phyloP scores from a whole-genome alignment of 2,113 vertebrate species.

The Sinosuthora webbiana region DNA sequence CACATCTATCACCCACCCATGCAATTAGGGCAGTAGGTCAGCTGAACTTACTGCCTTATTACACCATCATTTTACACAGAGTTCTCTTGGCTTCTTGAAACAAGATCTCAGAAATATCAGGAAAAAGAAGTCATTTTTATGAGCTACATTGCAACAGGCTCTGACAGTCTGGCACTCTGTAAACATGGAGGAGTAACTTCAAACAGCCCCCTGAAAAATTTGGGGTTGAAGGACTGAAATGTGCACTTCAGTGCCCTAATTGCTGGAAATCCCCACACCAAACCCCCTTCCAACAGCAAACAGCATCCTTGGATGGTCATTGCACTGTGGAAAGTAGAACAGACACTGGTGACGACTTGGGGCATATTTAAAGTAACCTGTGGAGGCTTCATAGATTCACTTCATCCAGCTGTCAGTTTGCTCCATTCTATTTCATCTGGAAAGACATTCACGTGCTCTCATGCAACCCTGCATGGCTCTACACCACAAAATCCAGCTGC shows the following conservation, averaged over 20 bases:
- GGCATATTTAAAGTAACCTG: not conserved
- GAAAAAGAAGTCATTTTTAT: not conserved
- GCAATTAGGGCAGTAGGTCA: constrained; percentile 23
- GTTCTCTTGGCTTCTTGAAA: not conserved
- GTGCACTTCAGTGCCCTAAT: not conserved
- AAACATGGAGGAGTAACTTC: not conserved
- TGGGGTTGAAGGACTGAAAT: not conserved
- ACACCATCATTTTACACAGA: not conserved
- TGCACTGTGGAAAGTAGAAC: not conserved
- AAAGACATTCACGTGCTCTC: not conserved
- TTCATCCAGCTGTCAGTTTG: not conserved
- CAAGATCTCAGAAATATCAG: not conserved
- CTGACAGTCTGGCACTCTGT: not conserved
- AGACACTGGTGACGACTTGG: not conserved
- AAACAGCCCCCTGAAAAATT: not conserved
- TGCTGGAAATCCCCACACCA: not conserved
- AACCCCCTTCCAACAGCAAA: not conserved
- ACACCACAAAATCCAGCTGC: not conserved
- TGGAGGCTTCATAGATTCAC: not conserved
- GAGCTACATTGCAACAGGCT: not conserved
- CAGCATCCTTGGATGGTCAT: not conserved
- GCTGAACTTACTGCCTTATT: not conserved
- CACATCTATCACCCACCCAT: not conserved
- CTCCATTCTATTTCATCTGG: accelerated
- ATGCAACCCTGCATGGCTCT: not conserved